Conservation (phyloP, 2,888 invertebrate species). For the Folsomia manolachei region DNA sequence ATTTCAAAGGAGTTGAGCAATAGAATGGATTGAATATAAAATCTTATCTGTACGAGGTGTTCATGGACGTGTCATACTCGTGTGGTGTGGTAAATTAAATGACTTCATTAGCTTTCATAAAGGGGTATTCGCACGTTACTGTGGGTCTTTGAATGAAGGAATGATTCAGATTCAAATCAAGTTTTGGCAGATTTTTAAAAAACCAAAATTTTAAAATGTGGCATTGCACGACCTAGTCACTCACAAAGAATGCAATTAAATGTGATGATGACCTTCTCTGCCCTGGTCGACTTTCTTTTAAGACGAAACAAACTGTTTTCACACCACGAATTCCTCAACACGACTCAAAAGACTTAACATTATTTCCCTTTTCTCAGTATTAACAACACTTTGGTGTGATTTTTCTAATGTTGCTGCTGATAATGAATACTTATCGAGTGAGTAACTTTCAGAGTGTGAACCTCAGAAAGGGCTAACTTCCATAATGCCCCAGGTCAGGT, state of each 20-base stretch:
- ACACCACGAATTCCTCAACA: neutral
- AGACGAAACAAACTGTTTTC: neutral
- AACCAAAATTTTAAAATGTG: neutral
- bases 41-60: no score
- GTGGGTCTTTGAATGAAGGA: neutral
- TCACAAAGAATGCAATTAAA: neutral
- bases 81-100: neutral
- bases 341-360: no score
- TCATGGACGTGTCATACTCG: no score
- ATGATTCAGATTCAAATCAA: no score
- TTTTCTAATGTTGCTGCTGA: neutral
- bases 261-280: no score
- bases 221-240: neutral
- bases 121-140: neutral
- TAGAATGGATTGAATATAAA: constrained; percentile 4
- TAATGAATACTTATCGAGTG: neutral
- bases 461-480: no score
- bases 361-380: neutral
- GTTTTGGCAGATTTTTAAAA: neutral
- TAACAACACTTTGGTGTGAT: neutral
- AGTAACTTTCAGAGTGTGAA: no score
- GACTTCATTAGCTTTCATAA: neutral
- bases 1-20: neutral
- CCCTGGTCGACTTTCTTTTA: neutral
- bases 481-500: neutral